These are phyloP conservation scores for Pogonus chalceus DNA, from an alignment of 1,140 invertebrate species.

Conservation along the genomic window DNA sequence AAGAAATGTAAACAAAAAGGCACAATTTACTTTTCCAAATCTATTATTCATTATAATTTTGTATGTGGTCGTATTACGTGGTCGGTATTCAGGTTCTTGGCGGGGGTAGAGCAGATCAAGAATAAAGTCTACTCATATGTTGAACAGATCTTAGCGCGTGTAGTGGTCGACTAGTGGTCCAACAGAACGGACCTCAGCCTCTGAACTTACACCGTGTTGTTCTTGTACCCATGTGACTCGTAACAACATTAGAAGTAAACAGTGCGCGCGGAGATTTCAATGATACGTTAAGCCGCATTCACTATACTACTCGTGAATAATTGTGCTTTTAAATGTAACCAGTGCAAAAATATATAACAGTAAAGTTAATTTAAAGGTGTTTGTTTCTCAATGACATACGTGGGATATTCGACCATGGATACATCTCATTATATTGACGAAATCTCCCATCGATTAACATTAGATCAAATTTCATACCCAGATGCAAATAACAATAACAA, in stretches of 20 bases:
- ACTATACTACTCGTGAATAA: neutral
- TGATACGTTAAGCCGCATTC: neutral
- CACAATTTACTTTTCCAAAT: too few species aligned
- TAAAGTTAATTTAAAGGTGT: neutral
- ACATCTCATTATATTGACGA: neutral
- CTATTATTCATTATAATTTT: too few species aligned
- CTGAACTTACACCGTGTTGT: neutral
- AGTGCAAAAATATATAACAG: neutral
- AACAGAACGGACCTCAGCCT: neutral
- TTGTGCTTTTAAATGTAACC: neutral
- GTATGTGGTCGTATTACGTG: too few species aligned
- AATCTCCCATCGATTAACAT: neutral
- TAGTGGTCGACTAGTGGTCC: conserved; percentile 1
- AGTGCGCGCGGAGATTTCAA: neutral
- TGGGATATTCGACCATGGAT: neutral
- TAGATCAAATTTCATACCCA: conserved; percentile 17
- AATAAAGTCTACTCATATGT: too few species aligned
- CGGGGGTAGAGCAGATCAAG: too few species aligned
- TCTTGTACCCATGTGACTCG: neutral
- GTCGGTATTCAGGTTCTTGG: too few species aligned
- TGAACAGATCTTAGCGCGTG: too few species aligned
- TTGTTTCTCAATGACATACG: neutral
- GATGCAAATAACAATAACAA: conserved; percentile 26
- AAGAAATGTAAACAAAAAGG: too few species aligned
- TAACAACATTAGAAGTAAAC: neutral